Base-by-base conservation (phyloP, 2,113 vertebrate species). In the Cryptotis parvus region DNA sequence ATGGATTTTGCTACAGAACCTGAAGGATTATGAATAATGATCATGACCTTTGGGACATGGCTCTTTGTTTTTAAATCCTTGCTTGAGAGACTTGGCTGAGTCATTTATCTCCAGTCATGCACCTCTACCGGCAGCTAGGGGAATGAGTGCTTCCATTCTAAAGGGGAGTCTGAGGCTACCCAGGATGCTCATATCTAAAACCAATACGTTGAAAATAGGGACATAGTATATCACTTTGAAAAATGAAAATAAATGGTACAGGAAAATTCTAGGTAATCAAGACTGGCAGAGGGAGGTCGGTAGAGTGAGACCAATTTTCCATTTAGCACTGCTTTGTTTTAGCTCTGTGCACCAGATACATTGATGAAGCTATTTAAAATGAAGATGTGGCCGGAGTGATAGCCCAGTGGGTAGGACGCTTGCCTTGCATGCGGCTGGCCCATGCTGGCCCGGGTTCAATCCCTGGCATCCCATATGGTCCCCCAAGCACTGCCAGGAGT, bases 271-370 rank as follows among this genome's bases (percentile, higher is more conserved):
- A 66, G 27, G 49, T 31, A 33, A 74, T 80, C 61, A 58, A 33
- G 49, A 9, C 3, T 39, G 33, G 20, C 14, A 80, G 52, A 79
- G 14, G 14, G 9, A 41, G n/a, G n/a, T n/a, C n/a, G n/a, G n/a
- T n/a, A n/a, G n/a, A n/a, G n/a, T n/a, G n/a, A n/a, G n/a, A n/a
- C n/a, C n/a, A n/a, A n/a, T n/a, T n/a, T n/a, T n/a, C 8, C 27
- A 69, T 77, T 93, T 61, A 77, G n/a, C 43, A 77, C 29, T 73
- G 29, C 37, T 79, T 84, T 69, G 68, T 78, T 84, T 90, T 75
- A 90, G 74, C 29, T 74, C 37, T 39, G 12, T 69, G 10, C n/a
- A 69, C 20, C 39, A 73, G 26, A 11, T 43, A 11, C 55, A 18
- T 31, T 74, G 10, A 72, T 77, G 58, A 68, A 73, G 77, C 45